A percentile compares a stretch with the other conserved stretches of the same genome.
phyloP scores from a whole-genome alignment of 1,140 invertebrate species.

The Drosophila parvula region DNA sequence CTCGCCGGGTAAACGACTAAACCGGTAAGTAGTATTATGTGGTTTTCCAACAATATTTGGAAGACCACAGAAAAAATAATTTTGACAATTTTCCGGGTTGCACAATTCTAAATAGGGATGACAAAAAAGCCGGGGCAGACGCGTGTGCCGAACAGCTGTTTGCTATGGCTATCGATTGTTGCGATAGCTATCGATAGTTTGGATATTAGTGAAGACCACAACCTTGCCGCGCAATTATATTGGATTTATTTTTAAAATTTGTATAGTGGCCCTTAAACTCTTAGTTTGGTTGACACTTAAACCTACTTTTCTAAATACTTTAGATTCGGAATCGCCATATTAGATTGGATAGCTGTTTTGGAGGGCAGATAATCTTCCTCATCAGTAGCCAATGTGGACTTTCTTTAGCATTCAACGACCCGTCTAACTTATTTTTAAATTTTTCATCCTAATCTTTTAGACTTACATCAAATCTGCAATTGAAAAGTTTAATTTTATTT shows the following conservation, averaged over 20 bases:
- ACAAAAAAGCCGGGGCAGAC: slow-evolving; percentile 22
- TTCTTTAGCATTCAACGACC: not conserved
- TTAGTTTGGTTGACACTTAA: too few relatives aligned
- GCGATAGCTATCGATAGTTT: not conserved
- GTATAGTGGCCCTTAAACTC: too few relatives aligned
- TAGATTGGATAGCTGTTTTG: not conserved
- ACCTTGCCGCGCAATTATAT: not conserved
- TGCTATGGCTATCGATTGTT: slow-evolving; percentile 1
- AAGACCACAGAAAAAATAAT: not conserved
- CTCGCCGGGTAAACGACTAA: slow-evolving; percentile 33
- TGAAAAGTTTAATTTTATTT: slow-evolving; percentile 1
- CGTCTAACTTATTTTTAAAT: not conserved
- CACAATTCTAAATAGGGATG: slow-evolving; percentile 47
- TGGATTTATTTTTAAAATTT: not conserved
- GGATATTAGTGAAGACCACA: not conserved
- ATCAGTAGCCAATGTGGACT: not conserved
- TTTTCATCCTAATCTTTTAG: not conserved
- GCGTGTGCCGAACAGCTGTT: slow-evolving; percentile 9
- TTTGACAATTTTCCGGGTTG: slow-evolving; percentile 51
- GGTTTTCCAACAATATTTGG: not conserved
- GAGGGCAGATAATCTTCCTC: not conserved
- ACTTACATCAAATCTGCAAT: not conserved
- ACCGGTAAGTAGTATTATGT: not conserved
- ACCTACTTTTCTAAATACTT: too few relatives aligned
- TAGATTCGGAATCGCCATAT: too few relatives aligned